Conservation (phyloP, 2,113 vertebrate genomes). For the Pipra filicauda region DNA sequence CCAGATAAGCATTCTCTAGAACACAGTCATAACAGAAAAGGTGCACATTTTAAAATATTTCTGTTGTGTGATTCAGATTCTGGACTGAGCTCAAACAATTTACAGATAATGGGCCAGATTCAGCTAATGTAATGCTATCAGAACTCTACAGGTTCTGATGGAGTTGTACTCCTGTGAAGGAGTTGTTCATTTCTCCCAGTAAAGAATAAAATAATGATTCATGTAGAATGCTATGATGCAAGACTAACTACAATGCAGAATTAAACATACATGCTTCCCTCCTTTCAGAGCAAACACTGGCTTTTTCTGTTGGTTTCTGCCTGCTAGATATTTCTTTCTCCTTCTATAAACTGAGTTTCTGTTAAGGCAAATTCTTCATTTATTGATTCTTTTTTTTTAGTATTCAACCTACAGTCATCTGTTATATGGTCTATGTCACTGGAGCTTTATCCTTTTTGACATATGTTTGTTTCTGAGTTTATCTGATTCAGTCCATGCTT, state of each 20-base stretch:
- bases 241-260: background rate
- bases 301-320: background rate
- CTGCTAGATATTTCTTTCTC: background rate
- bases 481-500: conserved; percentile 10
- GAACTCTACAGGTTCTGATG: background rate
- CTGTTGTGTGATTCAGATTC: background rate
- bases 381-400: background rate
- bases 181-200: background rate
- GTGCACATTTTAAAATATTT: background rate
- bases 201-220: background rate
- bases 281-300: background rate
- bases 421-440: background rate
- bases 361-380: background rate
- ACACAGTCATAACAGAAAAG: background rate
- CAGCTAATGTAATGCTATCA: background rate
- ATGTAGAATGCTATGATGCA: background rate
- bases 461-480: background rate
- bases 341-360: background rate
- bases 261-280: background rate
- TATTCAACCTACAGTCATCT: background rate
- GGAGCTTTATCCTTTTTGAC: background rate
- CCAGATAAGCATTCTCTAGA: background rate
- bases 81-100: background rate
- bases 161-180: background rate
- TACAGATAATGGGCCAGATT: background rate